Evolutionary conservation across 2,888 invertebrate genomes (phyloP), one percentile per base, ranked within the genome.

Genomic region (Cataglyphis rosenhaueri): DNA sequence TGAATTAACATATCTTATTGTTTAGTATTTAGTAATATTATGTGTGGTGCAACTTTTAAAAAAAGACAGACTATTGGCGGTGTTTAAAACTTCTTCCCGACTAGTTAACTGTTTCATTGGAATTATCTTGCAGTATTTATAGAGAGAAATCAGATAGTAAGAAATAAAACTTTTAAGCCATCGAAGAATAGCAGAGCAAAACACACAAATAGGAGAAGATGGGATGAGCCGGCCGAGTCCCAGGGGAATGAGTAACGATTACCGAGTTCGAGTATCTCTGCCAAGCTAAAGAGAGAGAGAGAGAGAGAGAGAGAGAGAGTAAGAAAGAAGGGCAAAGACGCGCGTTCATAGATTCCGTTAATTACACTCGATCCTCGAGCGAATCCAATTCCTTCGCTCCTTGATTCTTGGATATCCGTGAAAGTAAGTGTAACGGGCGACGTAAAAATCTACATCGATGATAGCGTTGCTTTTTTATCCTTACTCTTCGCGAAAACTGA

Each of bases 201-300:
- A 79, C 32, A 78, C 55, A 76, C 57, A 70, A 57, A 78, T 57
- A 21, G 5, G 12, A 21, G 52, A 18, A 44, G 76, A 38, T 52
- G 55, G 66, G 25, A 41, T 12, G 52, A 85, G 41, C 44, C 52
- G 38, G 41, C n/a, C 61, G 41, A 73, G 62, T 83, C 86, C 85
- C 57, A 48, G 76, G 76, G 32, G 75, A 59, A 59, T 81, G 81
- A 86, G 83, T 86, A 85, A 85, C 81, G 86, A 86, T 86, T 86
- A 85, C 86, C 61, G 57, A 79, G 83, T 86, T 83, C 75, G 68
- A 86, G 85, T 81, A 75, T 76, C 85, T 64, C 8, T 48, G 32
- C 38, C 75, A 62, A 75, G 38, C 48, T 29, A 73, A 52, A 25
- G n/a, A 68, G 48, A 74, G 44, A 61, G 64, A 59, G 44, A 41